Conservation (phyloP, 2,888 invertebrate species). For the Ectobius pallidus region DNA sequence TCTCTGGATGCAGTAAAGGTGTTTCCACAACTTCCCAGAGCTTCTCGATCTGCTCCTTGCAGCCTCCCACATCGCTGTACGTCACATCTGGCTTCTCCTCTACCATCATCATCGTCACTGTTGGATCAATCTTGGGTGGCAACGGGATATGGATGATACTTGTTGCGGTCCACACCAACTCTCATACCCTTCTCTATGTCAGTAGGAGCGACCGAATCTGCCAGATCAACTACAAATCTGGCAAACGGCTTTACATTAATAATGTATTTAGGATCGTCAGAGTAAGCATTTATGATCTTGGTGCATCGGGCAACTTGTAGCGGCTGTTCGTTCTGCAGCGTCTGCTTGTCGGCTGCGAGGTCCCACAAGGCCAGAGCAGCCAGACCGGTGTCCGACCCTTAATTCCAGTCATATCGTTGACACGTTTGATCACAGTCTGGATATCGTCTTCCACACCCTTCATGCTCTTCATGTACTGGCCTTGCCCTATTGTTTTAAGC, state of each 20-base stretch:
- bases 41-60: constrained; percentile 99
- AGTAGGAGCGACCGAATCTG: constrained; percentile 97
- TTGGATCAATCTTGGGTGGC: constrained; percentile 99
- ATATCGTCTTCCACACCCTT: constrained; percentile 97
- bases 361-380: constrained; percentile 99
- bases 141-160: constrained; percentile 99
- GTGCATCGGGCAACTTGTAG: constrained; percentile 68
- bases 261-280: constrained; percentile 98
- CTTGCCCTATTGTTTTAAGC: constrained; percentile 79
- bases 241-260: constrained; percentile 99
- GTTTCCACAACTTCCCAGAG: constrained; percentile 98
- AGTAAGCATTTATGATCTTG: constrained; percentile 96
- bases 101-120: constrained; percentile 99
- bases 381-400: constrained; percentile 98
- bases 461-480: constrained; percentile 95
- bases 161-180: constrained; percentile 98
- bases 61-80: constrained; percentile 99
- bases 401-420: constrained; percentile 94
- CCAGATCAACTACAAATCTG: constrained; percentile 98
- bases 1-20: constrained; percentile 95
- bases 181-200: constrained; percentile 98
- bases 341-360: constrained; percentile 98
- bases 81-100: constrained; percentile 99
- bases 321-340: constrained; percentile 96
- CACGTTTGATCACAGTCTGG: constrained; percentile 91